These are phyloP conservation scores for Aricia agestis DNA, from an alignment of 1,140 invertebrate species.

Conservation along the genomic window DNA sequence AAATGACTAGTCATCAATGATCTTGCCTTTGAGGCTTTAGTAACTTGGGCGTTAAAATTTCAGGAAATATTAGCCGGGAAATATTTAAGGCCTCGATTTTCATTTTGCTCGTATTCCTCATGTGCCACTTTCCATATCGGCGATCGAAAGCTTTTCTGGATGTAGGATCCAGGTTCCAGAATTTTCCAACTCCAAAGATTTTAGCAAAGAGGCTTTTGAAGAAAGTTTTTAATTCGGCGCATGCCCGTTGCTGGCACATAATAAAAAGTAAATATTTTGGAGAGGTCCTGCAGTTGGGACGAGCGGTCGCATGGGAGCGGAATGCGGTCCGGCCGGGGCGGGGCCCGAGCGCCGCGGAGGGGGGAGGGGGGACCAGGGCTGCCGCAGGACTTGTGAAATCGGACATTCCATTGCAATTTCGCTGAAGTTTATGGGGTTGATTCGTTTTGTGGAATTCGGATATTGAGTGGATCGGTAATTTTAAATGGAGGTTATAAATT, in stretches of 20 bases:
- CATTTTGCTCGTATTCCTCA: too few species aligned
- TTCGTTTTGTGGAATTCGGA: neutral
- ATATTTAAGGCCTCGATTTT: too few species aligned
- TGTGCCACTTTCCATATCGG: too few species aligned
- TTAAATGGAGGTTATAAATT: neutral
- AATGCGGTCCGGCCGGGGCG: slow-evolving; percentile 63
- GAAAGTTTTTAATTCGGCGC: slow-evolving; percentile 4
- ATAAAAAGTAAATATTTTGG: slow-evolving; percentile 68
- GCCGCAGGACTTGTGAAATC: slow-evolving; percentile 9
- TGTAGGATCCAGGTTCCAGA: neutral
- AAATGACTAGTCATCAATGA: too few species aligned
- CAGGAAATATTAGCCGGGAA: too few species aligned
- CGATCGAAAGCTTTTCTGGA: too few species aligned
- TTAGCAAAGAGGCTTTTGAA: neutral
- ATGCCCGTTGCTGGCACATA: slow-evolving; percentile 38
- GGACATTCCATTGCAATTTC: neutral
- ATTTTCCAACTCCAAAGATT: neutral
- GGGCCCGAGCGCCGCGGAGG: slow-evolving; percentile 23
- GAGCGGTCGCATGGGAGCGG: slow-evolving; percentile 69
- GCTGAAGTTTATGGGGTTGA: neutral
- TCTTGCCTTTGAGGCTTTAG: too few species aligned
- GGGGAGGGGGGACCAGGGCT: slow-evolving; percentile 26
- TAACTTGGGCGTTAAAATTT: too few species aligned
- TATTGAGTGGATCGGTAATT: neutral
- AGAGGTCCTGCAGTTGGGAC: slow-evolving; percentile 53